Conservation (phyloP, 2,113 vertebrate species). For the Apodemus speciosus region DNA sequence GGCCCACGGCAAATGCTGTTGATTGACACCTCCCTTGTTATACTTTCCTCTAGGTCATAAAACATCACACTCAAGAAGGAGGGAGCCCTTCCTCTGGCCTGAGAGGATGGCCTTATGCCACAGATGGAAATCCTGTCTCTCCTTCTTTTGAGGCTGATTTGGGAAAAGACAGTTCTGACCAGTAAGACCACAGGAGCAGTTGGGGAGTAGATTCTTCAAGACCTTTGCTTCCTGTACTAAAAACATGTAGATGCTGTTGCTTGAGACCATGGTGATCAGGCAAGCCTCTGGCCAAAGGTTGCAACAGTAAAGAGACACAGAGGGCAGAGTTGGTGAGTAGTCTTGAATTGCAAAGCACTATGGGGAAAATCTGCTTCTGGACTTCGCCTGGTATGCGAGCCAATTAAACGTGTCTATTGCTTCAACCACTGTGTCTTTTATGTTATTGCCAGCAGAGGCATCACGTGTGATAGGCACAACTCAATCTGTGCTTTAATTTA, state of each 20-base stretch:
- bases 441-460: not conserved
- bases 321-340: not conserved
- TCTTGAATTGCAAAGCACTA: not conserved
- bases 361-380: not conserved
- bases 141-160: not conserved
- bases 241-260: not conserved
- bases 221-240: conserved; percentile 40
- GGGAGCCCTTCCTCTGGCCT: not conserved
- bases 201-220: not conserved
- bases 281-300: not conserved
- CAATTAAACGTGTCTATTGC: not conserved
- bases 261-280: not conserved
- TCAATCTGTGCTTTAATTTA: not conserved
- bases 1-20: not conserved
- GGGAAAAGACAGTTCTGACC: not conserved
- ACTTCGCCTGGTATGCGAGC: not conserved
- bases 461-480: not conserved
- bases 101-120: not conserved
- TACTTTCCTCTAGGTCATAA: not conserved
- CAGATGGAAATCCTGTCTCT: not conserved
- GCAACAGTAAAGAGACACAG: not conserved
- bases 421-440: conserved; percentile 24
- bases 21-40: not conserved
- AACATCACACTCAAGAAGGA: not conserved
- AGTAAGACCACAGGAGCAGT: not conserved